Conservation (phyloP, 2,113 vertebrate species). For the Emydura subglobosa region DNA sequence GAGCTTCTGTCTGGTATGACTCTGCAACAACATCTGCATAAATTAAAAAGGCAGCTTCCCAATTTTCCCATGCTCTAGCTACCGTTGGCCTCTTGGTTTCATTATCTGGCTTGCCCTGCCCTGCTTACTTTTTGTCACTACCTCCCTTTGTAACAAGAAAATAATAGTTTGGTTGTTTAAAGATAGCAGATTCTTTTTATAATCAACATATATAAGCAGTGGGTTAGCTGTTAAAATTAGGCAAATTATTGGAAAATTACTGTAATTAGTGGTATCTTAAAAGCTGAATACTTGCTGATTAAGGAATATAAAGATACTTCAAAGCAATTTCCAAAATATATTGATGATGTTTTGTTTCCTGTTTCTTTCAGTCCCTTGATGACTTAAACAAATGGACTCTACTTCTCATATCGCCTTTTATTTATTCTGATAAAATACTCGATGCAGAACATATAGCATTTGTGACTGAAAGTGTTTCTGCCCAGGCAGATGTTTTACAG, state of each 20-base stretch:
- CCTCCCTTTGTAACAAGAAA: background rate
- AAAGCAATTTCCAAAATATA: background rate
- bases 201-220: background rate
- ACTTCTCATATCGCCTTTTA: constrained; percentile 78
- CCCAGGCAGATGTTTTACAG: constrained; percentile 52
- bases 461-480: constrained; percentile 88
- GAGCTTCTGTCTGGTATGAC: background rate
- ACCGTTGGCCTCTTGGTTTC: background rate
- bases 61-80: background rate
- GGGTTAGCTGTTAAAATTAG: background rate
- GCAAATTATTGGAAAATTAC: background rate
- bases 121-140: background rate
- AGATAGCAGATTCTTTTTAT: background rate
- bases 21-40: background rate
- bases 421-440: constrained; percentile 65
- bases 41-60: background rate
- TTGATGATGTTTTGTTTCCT: background rate
- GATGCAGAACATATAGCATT: constrained; percentile 86
- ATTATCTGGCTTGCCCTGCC: background rate
- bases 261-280: background rate
- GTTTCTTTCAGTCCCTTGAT: constrained; percentile 82
- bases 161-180: background rate
- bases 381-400: constrained; percentile 91
- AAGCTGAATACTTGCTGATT: background rate
- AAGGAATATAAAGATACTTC: background rate